phyloP scores from a whole-genome alignment of 2,888 invertebrate species.

The Philereme vetulata region DNA sequence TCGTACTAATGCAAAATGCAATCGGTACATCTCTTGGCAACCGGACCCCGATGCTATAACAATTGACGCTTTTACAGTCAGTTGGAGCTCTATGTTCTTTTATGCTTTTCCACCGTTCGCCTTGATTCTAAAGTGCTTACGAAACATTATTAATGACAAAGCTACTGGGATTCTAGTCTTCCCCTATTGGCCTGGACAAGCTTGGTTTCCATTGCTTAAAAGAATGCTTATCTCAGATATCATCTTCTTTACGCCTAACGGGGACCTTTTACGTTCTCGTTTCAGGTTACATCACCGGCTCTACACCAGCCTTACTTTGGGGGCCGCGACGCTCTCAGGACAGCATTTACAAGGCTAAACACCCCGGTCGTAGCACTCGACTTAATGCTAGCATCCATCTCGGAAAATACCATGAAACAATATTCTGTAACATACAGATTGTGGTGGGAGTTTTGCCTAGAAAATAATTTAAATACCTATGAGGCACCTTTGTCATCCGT shows the following conservation, averaged over 20 bases:
- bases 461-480: background rate
- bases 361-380: conserved; percentile 4
- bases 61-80: conserved; percentile 15
- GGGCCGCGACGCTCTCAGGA: conserved; percentile 25
- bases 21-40: conserved; percentile 23
- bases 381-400: background rate
- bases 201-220: conserved; percentile 9
- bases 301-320: conserved; percentile 23
- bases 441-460: conserved; percentile 10
- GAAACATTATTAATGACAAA: conserved; percentile 5
- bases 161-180: conserved; percentile 5
- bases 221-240: background rate
- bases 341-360: conserved; percentile 12
- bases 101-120: conserved; percentile 13
- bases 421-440: conserved; percentile 6
- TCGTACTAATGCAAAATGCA: conserved; percentile 25
- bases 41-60: conserved; percentile 12
- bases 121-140: conserved; percentile 5
- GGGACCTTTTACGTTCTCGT: conserved; percentile 13
- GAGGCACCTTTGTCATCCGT: too few relatives aligned
- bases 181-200: conserved; percentile 6
- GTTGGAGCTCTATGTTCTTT: background rate
- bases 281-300: conserved; percentile 16
- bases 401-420: background rate
- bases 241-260: background rate